phyloP scores from a whole-genome alignment of 2,888 invertebrate species.

The Eristalis arbustorum region DNA sequence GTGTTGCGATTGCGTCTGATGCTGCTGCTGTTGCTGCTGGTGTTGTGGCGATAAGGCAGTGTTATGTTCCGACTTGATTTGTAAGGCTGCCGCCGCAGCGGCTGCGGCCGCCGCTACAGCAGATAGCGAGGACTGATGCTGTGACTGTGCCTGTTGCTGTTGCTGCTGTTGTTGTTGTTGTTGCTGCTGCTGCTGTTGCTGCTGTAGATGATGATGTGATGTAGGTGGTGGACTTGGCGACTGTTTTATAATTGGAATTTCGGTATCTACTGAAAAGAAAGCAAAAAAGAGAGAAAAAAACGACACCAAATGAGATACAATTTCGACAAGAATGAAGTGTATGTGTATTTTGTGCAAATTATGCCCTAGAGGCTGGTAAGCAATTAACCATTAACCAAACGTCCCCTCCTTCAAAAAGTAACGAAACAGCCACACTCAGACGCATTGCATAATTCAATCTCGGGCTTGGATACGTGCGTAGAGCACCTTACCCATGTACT shows the following conservation, averaged over 20 bases:
- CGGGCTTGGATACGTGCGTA: slow-evolving; percentile 57
- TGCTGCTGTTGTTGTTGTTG: slow-evolving; percentile 76
- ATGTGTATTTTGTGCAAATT: slow-evolving; percentile 36
- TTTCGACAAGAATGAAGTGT: slow-evolving; percentile 4
- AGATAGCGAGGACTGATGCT: slow-evolving; percentile 72
- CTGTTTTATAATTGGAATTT: slow-evolving; percentile 81
- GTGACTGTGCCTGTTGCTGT: slow-evolving; percentile 72
- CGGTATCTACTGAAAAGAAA: slow-evolving; percentile 78
- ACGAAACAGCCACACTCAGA: slow-evolving; percentile 18
- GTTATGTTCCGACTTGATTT: slow-evolving; percentile 79
- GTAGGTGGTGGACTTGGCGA: slow-evolving; percentile 80
- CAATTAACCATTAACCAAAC: slow-evolving; percentile 49
- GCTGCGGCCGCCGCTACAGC: slow-evolving; percentile 69
- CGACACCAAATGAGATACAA: slow-evolving; percentile 18
- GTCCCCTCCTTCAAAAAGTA: not conserved
- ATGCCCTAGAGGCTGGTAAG: slow-evolving; percentile 51
- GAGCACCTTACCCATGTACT: slow-evolving; percentile 37
- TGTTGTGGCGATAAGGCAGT: slow-evolving; percentile 76
- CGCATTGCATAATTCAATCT: slow-evolving; percentile 42
- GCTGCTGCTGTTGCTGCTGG: slow-evolving; percentile 74
- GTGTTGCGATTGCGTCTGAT: slow-evolving; percentile 66
- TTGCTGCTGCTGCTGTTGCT: slow-evolving; percentile 73
- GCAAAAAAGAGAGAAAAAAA: slow-evolving; percentile 49
- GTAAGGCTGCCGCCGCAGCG: slow-evolving; percentile 75
- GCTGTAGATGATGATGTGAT: slow-evolving; percentile 75